Evolutionary conservation across 1,140 invertebrate genomes (phyloP).

Genomic region (Carposina sasakii): DNA sequence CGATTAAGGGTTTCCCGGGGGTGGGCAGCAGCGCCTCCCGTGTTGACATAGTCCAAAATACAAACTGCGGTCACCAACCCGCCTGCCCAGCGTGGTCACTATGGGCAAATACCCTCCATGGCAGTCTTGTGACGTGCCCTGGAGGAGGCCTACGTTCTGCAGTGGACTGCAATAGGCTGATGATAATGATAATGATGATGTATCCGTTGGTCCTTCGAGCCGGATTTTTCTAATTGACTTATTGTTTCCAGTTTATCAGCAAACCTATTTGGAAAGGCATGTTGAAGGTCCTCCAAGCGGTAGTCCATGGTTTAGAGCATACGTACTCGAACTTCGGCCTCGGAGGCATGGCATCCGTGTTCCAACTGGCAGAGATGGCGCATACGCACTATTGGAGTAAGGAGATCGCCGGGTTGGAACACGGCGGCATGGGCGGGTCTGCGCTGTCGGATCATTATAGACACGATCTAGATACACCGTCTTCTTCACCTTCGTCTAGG

Average conservation of each 20-base stretch:
- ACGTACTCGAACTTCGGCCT: constrained; percentile 95
- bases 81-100: too few species aligned
- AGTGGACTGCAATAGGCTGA: too few species aligned
- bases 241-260: constrained; percentile 81
- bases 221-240: too few species aligned
- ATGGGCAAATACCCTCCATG: too few species aligned
- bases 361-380: constrained; percentile 97
- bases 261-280: constrained; percentile 97
- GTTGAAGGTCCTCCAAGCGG: constrained; percentile 91
- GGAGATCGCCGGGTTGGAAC: constrained; percentile 78
- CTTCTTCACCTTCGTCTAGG: constrained; percentile 55
- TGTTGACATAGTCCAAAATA: too few species aligned
- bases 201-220: too few species aligned
- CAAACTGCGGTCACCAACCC: too few species aligned
- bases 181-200: too few species aligned
- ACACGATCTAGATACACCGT: constrained; percentile 56
- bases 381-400: constrained; percentile 99
- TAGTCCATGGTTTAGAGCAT: constrained; percentile 91
- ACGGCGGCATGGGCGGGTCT: constrained; percentile 69
- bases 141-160: too few species aligned
- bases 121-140: too few species aligned
- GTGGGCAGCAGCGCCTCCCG: too few species aligned
- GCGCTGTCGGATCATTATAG: constrained; percentile 39
- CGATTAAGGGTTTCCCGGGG: too few species aligned
- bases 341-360: constrained; percentile 97